Base-by-base conservation (phyloP, 2,113 vertebrate genomes). In the Zapus hudsonius region DNA sequence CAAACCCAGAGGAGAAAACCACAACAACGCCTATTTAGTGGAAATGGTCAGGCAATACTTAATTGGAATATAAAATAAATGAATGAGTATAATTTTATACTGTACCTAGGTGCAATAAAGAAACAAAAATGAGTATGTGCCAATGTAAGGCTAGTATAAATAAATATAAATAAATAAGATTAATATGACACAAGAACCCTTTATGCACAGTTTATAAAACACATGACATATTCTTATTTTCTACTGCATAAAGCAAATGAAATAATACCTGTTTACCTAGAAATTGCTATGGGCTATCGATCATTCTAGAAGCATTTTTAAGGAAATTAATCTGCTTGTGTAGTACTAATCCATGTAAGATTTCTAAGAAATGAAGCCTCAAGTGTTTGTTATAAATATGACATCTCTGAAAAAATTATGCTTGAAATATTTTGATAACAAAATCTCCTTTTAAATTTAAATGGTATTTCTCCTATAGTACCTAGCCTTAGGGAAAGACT, bases 81-180 rank as follows among this genome's bases (percentile, higher is more conserved):
- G 91, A 93, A 44, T 27, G 3, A 78, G 16, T 40, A 36, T 75
- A 25, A 55, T 75, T 84, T 91, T 81, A 66, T 72, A 84, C 20
- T n/a, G 20, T 36, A 78, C 12, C 40, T 55, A 40, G 78, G 52
- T 63, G 11, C 6, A 93, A 19, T 69, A 82, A 61, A 79, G 4
- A 59, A 66, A 66, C 20, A 33, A 61, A 76, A 80, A 67, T 75
- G 36, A 84, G 20, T 44, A 13, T n/a, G 13, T 88, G 40, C 42
- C 57, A 82, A 31, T 2, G 44, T 29, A 31, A 52, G 33, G 42
- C 6, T 16, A 78, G 31, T 74, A 7, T 20, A 93, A 94, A 89
- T 95, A n/a, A n/a, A n/a, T n/a, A n/a, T n/a, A 94, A 76, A 87
- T 91, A 95, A 82, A 69, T 75, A 74, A 84, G 57, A 78, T 61